phyloP scores from a whole-genome alignment of 2,888 invertebrate genomes.

The Polydesmus complanatus region DNA sequence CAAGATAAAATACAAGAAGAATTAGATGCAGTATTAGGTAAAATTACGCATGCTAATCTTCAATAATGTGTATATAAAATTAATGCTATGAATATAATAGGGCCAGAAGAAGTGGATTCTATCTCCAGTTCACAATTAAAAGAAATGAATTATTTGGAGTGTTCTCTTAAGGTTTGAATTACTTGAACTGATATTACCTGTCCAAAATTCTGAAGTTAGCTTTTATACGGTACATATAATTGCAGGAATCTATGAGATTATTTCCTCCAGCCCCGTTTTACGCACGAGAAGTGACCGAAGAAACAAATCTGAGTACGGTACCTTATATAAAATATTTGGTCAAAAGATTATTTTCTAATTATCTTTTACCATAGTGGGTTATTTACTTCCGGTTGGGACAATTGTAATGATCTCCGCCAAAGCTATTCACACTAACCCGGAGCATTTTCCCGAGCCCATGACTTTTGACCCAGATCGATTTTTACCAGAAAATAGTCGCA shows the following conservation, averaged over 20 bases:
- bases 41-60: too few species aligned
- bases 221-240: too few species aligned
- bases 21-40: not conserved
- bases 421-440: not conserved
- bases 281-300: not conserved
- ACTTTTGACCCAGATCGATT: not conserved
- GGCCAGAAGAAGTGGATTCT: not conserved
- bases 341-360: too few species aligned
- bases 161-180: not conserved
- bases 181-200: not conserved
- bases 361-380: too few species aligned
- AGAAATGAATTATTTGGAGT: not conserved
- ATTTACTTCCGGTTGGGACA: not conserved
- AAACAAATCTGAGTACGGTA: not conserved
- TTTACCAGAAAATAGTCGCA: not conserved
- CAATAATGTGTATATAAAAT: too few species aligned
- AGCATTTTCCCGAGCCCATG: not conserved
- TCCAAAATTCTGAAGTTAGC: not conserved
- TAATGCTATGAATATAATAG: too few species aligned
- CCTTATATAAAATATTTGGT: too few species aligned
- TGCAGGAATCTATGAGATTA: not conserved
- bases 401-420: not conserved
- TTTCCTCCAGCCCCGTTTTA: not conserved
- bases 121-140: not conserved
- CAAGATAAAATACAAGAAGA: not conserved